Percentiles rank a stretch among this genome's conserved stretches.
phyloP scores from a whole-genome alignment of 1,140 invertebrate genomes.

The Diorhabda elongata region DNA sequence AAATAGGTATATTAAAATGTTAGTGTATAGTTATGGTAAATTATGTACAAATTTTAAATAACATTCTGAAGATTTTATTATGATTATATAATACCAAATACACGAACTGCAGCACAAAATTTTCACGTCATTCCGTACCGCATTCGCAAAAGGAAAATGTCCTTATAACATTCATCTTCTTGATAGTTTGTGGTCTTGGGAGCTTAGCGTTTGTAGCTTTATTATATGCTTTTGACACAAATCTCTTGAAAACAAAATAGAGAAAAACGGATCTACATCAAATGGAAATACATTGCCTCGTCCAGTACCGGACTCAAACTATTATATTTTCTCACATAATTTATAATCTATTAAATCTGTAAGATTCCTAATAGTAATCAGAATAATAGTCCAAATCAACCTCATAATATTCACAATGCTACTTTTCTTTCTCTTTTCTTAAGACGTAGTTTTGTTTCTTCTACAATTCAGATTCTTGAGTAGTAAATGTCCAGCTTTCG shows the following conservation, averaged over 20 bases:
- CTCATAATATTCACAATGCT: no score
- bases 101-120: not conserved
- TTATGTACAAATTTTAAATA: not conserved
- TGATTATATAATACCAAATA: not conserved
- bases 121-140: constrained; percentile 10
- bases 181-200: constrained; percentile 19
- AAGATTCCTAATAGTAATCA: no score
- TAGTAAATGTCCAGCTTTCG: no score
- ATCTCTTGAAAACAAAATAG: constrained; percentile 24
- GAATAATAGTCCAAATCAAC: no score
- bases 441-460: no score
- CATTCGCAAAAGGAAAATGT: constrained; percentile 19
- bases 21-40: not conserved
- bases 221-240: constrained; percentile 22
- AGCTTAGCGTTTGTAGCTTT: constrained; percentile 23
- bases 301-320: not conserved
- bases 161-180: constrained; percentile 27
- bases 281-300: constrained; percentile 10
- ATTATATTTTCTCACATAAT: not conserved
- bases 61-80: not conserved
- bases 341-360: not conserved
- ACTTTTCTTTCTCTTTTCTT: no score
- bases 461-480: no score
- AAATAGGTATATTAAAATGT: no score
- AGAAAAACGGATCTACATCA: constrained; percentile 16